Percentiles rank a stretch among this genome's conserved stretches.
Conservation (phyloP, 2,113 vertebrate species). For the Chloropsis hardwickii region DNA sequence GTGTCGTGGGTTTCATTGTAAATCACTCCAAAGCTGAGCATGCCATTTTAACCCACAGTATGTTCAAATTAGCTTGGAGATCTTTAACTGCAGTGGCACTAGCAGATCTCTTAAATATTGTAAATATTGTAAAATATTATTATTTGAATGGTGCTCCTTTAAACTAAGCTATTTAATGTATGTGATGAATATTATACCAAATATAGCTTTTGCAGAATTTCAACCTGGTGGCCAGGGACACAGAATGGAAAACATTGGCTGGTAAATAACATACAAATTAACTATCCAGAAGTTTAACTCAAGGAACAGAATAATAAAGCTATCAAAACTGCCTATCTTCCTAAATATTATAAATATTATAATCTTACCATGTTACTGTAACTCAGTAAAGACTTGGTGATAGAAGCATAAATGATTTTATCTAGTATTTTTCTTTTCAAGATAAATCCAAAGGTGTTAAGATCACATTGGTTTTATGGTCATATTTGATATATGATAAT, state of each 20-base stretch:
- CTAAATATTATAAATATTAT: neutral
- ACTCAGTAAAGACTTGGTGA: conserved; percentile 3
- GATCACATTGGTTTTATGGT: conserved; percentile 52
- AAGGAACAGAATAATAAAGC: conserved; percentile 4
- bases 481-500: conserved; percentile 63
- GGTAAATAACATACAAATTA: conserved; percentile 34
- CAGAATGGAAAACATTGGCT: neutral
- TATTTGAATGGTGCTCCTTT: neutral
- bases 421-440: conserved; percentile 60
- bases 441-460: conserved; percentile 62
- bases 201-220: neutral
- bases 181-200: neutral
- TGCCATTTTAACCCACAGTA: neutral
- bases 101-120: neutral
- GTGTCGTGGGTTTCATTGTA: neutral
- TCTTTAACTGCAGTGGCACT: neutral
- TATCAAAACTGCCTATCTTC: conserved; percentile 18
- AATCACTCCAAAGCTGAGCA: neutral
- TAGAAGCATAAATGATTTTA: conserved; percentile 37
- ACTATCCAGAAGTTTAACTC: conserved; percentile 5
- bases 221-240: neutral
- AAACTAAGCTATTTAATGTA: neutral
- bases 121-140: neutral
- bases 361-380: neutral
- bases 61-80: neutral